phyloP scores from a whole-genome alignment of 2,888 invertebrate genomes.

The Pterobdella sp. region DNA sequence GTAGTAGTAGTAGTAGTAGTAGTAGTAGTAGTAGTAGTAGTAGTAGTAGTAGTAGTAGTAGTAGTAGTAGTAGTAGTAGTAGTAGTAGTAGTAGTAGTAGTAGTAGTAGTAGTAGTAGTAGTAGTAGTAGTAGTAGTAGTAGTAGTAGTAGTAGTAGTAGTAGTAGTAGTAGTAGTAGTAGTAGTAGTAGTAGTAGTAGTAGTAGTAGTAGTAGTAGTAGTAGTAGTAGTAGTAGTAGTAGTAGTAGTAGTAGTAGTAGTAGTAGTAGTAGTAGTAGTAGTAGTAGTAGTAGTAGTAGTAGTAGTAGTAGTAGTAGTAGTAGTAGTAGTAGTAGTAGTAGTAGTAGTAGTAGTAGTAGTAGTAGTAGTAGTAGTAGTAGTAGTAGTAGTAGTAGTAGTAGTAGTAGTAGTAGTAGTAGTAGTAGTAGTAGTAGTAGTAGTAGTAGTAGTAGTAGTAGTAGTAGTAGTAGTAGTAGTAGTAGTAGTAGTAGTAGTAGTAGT shows the following conservation, averaged over 20 bases:
- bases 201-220: conserved; percentile 15
- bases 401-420: too few relatives aligned
- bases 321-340: conserved; percentile 15
- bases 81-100: conserved; percentile 15
- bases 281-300: conserved; percentile 15
- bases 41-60: conserved; percentile 15
- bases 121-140: conserved; percentile 15
- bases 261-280: conserved; percentile 15
- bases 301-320: conserved; percentile 16
- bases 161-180: conserved; percentile 15
- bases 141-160: conserved; percentile 16
- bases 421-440: too few relatives aligned
- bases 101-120: conserved; percentile 15
- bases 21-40: conserved; percentile 15
- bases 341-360: conserved; percentile 15
- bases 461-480: too few relatives aligned
- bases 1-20: conserved; percentile 16
- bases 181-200: conserved; percentile 16
- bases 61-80: conserved; percentile 15
- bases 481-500: too few relatives aligned
- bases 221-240: conserved; percentile 15
- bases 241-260: conserved; percentile 16
- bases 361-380: conserved; percentile 16
- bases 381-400: conserved; percentile 15
- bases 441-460: too few relatives aligned